These are phyloP conservation scores for Atopsyche davidsoni DNA, from an alignment of 1,140 invertebrate genomes.

Conservation along the genomic window DNA sequence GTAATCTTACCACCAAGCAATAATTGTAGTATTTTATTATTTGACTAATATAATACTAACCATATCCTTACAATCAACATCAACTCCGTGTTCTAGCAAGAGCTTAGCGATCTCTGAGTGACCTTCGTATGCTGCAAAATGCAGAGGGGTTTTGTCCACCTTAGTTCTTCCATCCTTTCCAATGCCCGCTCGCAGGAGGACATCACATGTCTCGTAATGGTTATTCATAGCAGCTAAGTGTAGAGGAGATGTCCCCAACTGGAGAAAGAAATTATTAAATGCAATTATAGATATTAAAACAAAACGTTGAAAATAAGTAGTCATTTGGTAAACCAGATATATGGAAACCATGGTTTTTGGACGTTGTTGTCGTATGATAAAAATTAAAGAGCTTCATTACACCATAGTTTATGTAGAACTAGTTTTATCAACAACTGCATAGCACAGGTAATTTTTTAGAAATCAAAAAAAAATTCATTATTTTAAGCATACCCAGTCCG, in stretches of 20 bases:
- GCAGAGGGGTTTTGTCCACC: conserved; percentile 85
- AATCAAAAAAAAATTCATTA: too few relatives aligned
- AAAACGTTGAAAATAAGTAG: too few relatives aligned
- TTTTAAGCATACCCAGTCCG: conserved; percentile 69
- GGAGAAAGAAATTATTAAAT: conserved; percentile 13
- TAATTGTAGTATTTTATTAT: too few relatives aligned
- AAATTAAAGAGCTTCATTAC: too few relatives aligned
- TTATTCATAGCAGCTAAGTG: conserved; percentile 82
- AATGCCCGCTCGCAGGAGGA: conserved; percentile 78
- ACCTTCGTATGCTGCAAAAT: conserved; percentile 82
- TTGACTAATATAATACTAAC: conserved; percentile 49
- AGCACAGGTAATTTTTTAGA: too few relatives aligned
- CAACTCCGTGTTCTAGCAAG: conserved; percentile 69
- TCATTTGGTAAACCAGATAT: too few relatives aligned
- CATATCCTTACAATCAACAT: conserved; percentile 79
- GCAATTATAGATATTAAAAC: too few relatives aligned
- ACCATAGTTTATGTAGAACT: too few relatives aligned
- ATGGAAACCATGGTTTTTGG: too few relatives aligned
- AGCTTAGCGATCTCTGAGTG: conserved; percentile 71
- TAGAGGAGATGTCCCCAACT: conserved; percentile 84
- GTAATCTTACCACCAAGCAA: too few relatives aligned
- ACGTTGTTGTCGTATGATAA: too few relatives aligned
- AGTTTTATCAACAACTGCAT: too few relatives aligned
- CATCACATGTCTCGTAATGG: conserved; percentile 73
- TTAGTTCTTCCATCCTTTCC: conserved; percentile 85